Evolutionary conservation across 2,888 invertebrate genomes (phyloP), one percentile per base, ranked within the genome.

Genomic region (Mellilla xanthometata): DNA sequence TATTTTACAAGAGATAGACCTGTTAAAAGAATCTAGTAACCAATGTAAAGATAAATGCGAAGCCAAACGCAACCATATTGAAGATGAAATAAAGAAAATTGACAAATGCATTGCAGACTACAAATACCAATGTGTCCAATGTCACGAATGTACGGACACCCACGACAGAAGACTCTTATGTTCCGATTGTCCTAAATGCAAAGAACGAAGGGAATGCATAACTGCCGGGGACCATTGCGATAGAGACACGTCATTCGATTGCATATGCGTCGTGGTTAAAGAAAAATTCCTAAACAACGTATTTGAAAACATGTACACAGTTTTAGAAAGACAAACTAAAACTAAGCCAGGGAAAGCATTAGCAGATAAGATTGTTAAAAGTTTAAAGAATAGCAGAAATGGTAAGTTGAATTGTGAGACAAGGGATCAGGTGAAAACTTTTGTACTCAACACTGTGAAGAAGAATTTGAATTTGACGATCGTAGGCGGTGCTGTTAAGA

Each of bases 401-500:
- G 88, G 88, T 0, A 88, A 89, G 47, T 57, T 89, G 2, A 71
- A 80, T 51, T 52, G 52, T 1, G 61, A 60, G n/a, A 82, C 84
- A 0, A 77, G 65, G 29, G 71, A 65, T 35, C 58, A 76, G 4
- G 43, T 89, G 8, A 81, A 87, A 46, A 71, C 81, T 0, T 89
- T 86, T 45, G 68, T 89, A 36, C 54, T 88, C 46, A 67, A 58
- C 7, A 72, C 72, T 0, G 71, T 87, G 0, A 86, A 76, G 52
- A 80, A 77, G 54, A 81, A 88, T 65, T 74, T 88, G 53, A 81
- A 82, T 59, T 65, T 83, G 47, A 85, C 86, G 0, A 81, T 89
- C 12, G 66, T 88, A 26, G 88, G 87, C 29, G 89, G 88, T 22
- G 88, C 89, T 36, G 79, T 85, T 1, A 89, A 88, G 53, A 89